Percentiles rank a stretch among this genome's conserved stretches.
phyloP scores from a whole-genome alignment of 2,888 invertebrate species.

The Nematopogon swammerdamellus region DNA sequence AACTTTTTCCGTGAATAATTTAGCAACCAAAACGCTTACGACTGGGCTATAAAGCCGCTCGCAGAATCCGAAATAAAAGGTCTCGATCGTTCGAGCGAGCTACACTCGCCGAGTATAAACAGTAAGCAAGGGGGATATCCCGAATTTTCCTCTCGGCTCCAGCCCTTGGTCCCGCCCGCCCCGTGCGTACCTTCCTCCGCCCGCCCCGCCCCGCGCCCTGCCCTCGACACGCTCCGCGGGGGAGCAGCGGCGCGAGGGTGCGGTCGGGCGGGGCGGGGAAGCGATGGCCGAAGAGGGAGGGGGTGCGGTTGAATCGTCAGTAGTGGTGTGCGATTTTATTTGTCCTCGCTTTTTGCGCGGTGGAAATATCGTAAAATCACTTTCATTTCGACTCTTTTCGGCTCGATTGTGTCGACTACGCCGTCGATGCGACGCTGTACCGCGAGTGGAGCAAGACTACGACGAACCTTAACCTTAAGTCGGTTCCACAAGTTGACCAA shows the following conservation, averaged over 20 bases:
- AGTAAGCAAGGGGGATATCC: constrained; percentile 29
- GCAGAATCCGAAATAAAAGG: constrained; percentile 47
- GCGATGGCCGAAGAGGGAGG: too few relatives aligned
- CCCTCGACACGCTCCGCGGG: constrained; percentile 7
- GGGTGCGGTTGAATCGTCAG: too few relatives aligned
- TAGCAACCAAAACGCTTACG: constrained; percentile 35
- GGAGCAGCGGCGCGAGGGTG: not conserved
- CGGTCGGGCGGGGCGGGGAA: too few relatives aligned
- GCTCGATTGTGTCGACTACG: not conserved
- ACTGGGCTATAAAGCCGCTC: constrained; percentile 45
- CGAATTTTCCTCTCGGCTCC: constrained; percentile 1
- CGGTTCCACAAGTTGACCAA: too few relatives aligned
- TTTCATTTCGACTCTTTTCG: not conserved
- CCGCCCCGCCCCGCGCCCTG: constrained; percentile 15
- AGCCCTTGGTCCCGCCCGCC: constrained; percentile 6
- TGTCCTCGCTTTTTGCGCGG: not conserved
- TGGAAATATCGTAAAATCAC: not conserved
- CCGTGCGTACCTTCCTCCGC: constrained; percentile 8
- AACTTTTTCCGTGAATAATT: constrained; percentile 42
- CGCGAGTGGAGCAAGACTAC: too few relatives aligned
- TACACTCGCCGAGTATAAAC: constrained; percentile 43
- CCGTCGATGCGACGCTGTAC: too few relatives aligned
- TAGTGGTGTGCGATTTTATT: not conserved
- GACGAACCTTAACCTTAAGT: too few relatives aligned
- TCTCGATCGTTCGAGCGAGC: constrained; percentile 50